Evolutionary conservation across 2,888 invertebrate genomes (phyloP).

Genomic region (Lithophane ornitopus): DNA sequence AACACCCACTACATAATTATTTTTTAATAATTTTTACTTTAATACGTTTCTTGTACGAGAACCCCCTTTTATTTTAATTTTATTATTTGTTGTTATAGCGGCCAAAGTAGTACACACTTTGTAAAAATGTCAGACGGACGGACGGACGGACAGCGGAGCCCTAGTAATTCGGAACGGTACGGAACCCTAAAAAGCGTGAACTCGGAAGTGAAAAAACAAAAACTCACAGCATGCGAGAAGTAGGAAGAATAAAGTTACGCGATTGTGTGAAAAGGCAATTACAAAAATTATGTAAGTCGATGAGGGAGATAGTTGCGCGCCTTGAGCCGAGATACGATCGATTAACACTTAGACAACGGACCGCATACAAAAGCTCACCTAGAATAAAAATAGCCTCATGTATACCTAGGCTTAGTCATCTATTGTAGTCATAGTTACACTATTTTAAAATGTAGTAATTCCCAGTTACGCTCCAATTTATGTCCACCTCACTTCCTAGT

Average conservation of each 20-base stretch:
- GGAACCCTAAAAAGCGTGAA: constrained; percentile 34
- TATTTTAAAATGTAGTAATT: constrained; percentile 30
- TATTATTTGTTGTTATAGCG: background rate
- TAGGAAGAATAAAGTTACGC: constrained; percentile 83
- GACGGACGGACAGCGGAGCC: no score
- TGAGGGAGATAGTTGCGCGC: constrained; percentile 82
- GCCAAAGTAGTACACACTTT: background rate
- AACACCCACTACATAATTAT: no score
- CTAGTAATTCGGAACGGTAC: background rate
- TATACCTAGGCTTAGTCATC: constrained; percentile 39
- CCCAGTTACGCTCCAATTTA: constrained; percentile 46
- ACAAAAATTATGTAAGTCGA: constrained; percentile 83
- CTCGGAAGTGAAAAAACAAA: constrained; percentile 78
- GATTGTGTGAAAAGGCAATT: constrained; percentile 86
- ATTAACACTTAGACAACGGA: constrained; percentile 62
- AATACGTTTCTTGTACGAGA: background rate
- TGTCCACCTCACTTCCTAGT: constrained; percentile 69
- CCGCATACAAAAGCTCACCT: constrained; percentile 71
- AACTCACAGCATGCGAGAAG: constrained; percentile 75
- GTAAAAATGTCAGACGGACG: background rate
- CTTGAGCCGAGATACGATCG: constrained; percentile 77
- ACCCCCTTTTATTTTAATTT: background rate
- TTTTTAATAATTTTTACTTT: no score
- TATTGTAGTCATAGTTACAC: constrained; percentile 30
- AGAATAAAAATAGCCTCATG: constrained; percentile 53